Evolutionary conservation across 92 coral and sea anemone species (phyloP), one percentile per base, ranked within the genome.

Genomic region (Chrysogorgia sp.): DNA sequence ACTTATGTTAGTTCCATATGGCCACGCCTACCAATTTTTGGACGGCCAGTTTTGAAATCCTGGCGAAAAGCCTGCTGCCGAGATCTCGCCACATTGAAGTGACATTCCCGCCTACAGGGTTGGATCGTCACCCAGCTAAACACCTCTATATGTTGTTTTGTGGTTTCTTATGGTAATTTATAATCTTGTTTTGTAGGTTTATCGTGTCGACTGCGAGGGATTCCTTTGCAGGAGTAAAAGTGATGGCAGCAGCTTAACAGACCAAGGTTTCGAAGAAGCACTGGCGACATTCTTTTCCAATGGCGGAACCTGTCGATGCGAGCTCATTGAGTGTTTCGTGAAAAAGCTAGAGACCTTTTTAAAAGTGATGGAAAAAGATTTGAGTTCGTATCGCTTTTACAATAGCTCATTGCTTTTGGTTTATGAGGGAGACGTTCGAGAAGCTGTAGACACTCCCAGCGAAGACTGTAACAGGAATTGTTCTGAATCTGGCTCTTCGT

Each of bases 341-440:
- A 75, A 85, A 31, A 93, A 88, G 84, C 92, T 93, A 0, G 76
- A 81, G 35, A 82, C 72, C 48, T 70, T 93, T 30, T 80, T 91
- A 87, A 80, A 88, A 67, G 92, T 93, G 21, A 77, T 93, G 22
- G 96, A 93, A 58, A 86, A 89, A 77, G 89, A 91, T 52, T 32
- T 68, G 58, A 83, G 85, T 35, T 88, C 97, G 10, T 93, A 81
- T 68, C 91, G 98, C 40, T 93, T 91, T 62, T 93, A 82, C 83
- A 84, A 96, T 10, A 93, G 98, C 60, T 93, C 98, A 14, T 64
- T 93, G 24, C 85, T 93, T 25, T 79, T 93, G 45, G 87, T 93
- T 85, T 93, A 93, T 23, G 98, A 93, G 71, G 98, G 98, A 48
- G 89, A 91, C 30, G 67, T 74, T 45, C 45, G 76, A 1, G 41